Conservation (phyloP, 2,113 vertebrate species). For the Zosterops lateralis region DNA sequence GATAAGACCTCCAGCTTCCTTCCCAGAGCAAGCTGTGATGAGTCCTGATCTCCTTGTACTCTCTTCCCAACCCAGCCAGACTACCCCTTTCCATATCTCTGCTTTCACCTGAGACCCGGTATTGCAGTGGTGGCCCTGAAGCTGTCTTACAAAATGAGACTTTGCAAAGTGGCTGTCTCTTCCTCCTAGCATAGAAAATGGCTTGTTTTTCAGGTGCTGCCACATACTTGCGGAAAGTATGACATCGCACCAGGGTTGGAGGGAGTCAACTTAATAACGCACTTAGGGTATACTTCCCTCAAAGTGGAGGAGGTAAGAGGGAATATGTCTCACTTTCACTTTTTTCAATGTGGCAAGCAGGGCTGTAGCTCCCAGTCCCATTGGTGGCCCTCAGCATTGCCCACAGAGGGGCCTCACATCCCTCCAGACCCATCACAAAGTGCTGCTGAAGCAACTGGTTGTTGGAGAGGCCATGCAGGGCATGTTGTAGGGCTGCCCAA, state of each 20-base stretch:
- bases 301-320: slow-evolving; percentile 41
- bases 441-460: background rate
- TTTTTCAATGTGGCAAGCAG: background rate
- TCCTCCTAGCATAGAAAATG: too few relatives aligned
- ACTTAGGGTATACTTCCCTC: too few relatives aligned
- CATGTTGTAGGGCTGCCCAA: background rate
- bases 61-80: background rate
- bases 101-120: fast-evolving
- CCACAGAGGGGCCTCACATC: background rate
- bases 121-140: background rate
- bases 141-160: too few relatives aligned
- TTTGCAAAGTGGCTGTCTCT: too few relatives aligned
- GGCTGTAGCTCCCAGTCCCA: background rate
- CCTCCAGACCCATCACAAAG: background rate
- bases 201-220: too few relatives aligned
- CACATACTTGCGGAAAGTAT: too few relatives aligned
- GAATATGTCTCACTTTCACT: background rate
- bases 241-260: too few relatives aligned
- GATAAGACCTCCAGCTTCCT: background rate
- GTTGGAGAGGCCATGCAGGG: fast-evolving
- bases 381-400: background rate
- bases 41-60: background rate
- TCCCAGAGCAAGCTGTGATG: background rate
- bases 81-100: fast-evolving
- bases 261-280: too few relatives aligned